Base-by-base conservation (phyloP, 2,797 vertebrate genomes). In the Rhinatrema bivittatum region DNA sequence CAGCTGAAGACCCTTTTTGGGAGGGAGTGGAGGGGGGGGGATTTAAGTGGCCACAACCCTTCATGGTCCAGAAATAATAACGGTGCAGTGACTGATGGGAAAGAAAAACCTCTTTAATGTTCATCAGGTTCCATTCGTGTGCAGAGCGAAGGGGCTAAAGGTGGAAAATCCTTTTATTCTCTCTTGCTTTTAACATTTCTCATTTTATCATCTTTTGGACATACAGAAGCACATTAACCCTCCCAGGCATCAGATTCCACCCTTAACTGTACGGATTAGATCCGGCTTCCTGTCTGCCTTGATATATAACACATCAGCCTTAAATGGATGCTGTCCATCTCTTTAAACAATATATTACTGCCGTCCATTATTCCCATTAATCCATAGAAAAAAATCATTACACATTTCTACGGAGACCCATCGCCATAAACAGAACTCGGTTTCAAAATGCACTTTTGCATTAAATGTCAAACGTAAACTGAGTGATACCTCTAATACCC, bases 361-460 rank as follows among this genome's bases (percentile, higher is more conserved):
- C 71, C 44, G 50, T 70, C 82, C 75, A 63, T 71, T 61, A 53
- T 50, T 83, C 72, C 82, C 85, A 84, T 87, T 91, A 90, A 91
- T 86, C 91, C 85, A 88, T 87, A 78, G 91, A 91, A 90, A 89
- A 86, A 91, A 90, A 89, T 89, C 88, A 68, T 91, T 90, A 79
- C 77, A 71, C 65, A 72, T 84, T 80, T 82, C 84, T 88, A 86
- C 81, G 70, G 76, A 83, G 88, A 87, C 84, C 78, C 62, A 78
- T 76, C 57, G 70, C 87, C 68, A 32, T 70, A 78, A 77, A 78
- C 33, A 32, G 47, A 54, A 33, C 1, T 22, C 39, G 18, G 28
- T 36, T 65, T 65, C 60, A 69, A 37, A 60, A 72, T 79, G 61
- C 56, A 68, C 65, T 60, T 44, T 17, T 7, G 14, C 48, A 15